These are phyloP conservation scores for Podarcis muralis DNA, from an alignment of 2,113 vertebrate genomes.

Conservation along the genomic window DNA sequence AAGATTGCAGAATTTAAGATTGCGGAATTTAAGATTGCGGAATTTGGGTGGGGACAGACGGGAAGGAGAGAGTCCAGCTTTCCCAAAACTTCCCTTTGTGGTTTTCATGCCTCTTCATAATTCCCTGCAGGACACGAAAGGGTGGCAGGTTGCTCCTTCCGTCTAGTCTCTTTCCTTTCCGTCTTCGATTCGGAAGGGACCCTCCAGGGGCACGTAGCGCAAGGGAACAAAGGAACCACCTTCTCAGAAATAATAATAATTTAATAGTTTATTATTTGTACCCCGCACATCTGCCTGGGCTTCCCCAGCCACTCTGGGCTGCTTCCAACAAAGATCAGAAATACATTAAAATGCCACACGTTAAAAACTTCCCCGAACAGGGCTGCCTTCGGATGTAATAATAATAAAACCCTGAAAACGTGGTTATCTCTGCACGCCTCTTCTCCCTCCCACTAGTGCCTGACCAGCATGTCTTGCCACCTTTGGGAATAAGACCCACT, in stretches of 20 bases:
- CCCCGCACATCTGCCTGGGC: too few relatives aligned
- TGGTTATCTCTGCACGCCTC: neutral
- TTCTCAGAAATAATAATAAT: too few relatives aligned
- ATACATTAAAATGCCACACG: too few relatives aligned
- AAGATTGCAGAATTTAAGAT: neutral
- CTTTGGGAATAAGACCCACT: neutral
- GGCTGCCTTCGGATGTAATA: too few relatives aligned
- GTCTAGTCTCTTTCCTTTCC: rapidly evolving
- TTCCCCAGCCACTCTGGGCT: too few relatives aligned
- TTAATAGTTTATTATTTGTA: too few relatives aligned
- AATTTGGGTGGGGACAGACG: too few relatives aligned
- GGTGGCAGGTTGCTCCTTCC: neutral
- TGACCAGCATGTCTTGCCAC: constrained; percentile 33
- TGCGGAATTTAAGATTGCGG: neutral
- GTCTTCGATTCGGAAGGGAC: neutral
- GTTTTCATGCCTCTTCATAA: neutral
- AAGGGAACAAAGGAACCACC: too few relatives aligned
- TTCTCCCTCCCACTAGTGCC: constrained; percentile 22
- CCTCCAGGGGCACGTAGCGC: neutral
- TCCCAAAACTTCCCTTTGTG: too few relatives aligned
- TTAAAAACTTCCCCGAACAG: too few relatives aligned
- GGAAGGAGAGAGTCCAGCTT: neutral
- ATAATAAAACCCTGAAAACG: too few relatives aligned
- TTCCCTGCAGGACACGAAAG: neutral
- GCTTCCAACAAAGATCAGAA: too few relatives aligned